Percentiles rank a stretch among this genome's conserved stretches.
Evolutionary conservation across 1,140 invertebrate genomes (phyloP).

Genomic region (Lucilia sericata): DNA sequence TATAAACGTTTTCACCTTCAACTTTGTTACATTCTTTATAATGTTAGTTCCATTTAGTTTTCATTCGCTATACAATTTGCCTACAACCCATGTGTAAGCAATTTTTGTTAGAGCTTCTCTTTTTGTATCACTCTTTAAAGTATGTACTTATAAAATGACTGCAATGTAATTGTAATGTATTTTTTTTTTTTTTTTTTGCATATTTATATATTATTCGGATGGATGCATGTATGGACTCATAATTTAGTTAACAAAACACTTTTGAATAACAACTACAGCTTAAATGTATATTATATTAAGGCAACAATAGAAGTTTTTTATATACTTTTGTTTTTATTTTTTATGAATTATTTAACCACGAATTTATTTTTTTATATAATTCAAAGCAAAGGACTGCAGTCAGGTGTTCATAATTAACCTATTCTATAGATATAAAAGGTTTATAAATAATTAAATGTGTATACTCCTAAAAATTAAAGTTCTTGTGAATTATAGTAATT

Average conservation of each 20-base stretch:
- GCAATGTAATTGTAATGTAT: neutral
- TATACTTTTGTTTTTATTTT: neutral
- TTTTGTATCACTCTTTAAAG: neutral
- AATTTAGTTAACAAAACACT: slow-evolving; percentile 12
- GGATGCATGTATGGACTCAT: slow-evolving; percentile 1
- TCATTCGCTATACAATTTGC: neutral
- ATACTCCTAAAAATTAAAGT: too few relatives aligned
- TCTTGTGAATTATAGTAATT: too few relatives aligned
- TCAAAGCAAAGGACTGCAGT: too few relatives aligned
- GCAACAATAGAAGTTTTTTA: neutral
- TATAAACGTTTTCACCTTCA: slow-evolving; percentile 26
- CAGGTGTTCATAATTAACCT: too few relatives aligned
- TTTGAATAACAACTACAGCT: neutral
- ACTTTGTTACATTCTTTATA: neutral
- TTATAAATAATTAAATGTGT: too few relatives aligned
- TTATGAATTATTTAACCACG: too few relatives aligned
- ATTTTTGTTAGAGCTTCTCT: neutral
- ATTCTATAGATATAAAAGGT: too few relatives aligned
- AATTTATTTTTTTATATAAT: too few relatives aligned
- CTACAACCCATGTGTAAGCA: slow-evolving; percentile 10
- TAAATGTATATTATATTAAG: neutral
- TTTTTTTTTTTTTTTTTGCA: neutral
- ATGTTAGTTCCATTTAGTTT: slow-evolving; percentile 8
- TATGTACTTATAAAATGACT: neutral
- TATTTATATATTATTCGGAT: neutral